Percentiles rank a stretch among this genome's conserved stretches.
phyloP scores from a whole-genome alignment of 2,888 invertebrate genomes.

The Piscicola geometra region DNA sequence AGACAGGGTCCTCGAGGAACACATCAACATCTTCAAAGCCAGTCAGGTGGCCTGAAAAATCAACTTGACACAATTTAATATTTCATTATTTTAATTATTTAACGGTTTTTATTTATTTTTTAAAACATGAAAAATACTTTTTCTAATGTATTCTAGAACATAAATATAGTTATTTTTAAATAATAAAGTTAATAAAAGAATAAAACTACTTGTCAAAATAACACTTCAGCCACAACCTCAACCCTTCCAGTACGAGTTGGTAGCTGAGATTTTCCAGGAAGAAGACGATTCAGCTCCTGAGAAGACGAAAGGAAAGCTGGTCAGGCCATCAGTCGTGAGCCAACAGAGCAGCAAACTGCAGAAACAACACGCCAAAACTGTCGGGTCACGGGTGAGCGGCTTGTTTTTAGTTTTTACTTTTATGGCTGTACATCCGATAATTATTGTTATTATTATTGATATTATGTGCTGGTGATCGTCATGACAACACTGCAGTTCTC shows the following conservation, averaged over 20 bases:
- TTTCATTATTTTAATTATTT: too few species aligned
- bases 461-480: background rate
- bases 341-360: background rate
- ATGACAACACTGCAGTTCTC: conserved; percentile 68
- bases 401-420: background rate
- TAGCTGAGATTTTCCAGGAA: conserved; percentile 60
- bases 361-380: conserved; percentile 61
- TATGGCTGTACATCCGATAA: background rate
- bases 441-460: background rate
- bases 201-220: background rate
- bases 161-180: too few species aligned
- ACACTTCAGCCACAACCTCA: background rate
- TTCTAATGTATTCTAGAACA: too few species aligned
- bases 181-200: too few species aligned
- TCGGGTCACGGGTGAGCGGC: conserved; percentile 58
- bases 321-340: conserved; percentile 33
- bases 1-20: conserved; percentile 90
- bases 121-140: too few species aligned
- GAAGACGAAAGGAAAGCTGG: background rate
- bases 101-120: too few species aligned
- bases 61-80: too few species aligned
- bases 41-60: conserved; percentile 58
- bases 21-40: conserved; percentile 67
- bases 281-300: conserved; percentile 36
- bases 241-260: conserved; percentile 56